A percentile compares a stretch with the other conserved stretches of the same genome.
These are phyloP conservation scores for Cremastinae sp. DNA, from an alignment of 2,888 invertebrate genomes.

Conservation along the genomic window DNA sequence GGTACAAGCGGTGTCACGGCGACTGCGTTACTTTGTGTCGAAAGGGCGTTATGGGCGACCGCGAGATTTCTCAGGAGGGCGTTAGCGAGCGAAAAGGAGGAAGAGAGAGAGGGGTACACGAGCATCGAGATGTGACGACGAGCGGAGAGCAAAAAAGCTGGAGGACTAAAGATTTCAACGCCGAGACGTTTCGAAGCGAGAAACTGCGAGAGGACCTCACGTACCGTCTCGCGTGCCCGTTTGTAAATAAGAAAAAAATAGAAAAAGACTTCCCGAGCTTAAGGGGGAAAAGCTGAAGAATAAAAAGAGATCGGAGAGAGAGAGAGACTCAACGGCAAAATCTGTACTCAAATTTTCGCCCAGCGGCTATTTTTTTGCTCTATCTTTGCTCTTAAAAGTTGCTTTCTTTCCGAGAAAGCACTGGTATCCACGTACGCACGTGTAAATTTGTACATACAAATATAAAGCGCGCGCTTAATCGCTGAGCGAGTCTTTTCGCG, in stretches of 20 bases:
- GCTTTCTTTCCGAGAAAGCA: slow-evolving; percentile 54
- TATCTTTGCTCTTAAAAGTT: slow-evolving; percentile 23
- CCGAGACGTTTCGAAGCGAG: slow-evolving; percentile 54
- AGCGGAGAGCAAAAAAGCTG: slow-evolving; percentile 36
- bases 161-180: slow-evolving; percentile 23
- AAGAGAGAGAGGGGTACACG: not conserved
- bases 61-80: slow-evolving; percentile 56
- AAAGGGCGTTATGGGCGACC: slow-evolving; percentile 55
- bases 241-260: slow-evolving; percentile 30
- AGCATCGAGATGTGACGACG: slow-evolving; percentile 36
- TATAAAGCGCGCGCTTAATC: not conserved
- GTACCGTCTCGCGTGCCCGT: slow-evolving; percentile 21
- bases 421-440: slow-evolving; percentile 10
- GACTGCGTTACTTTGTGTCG: slow-evolving; percentile 42
- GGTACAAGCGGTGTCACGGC: not conserved
- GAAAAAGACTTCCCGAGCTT: slow-evolving; percentile 35
- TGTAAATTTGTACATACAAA: not conserved
- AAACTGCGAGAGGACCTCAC: slow-evolving; percentile 56
- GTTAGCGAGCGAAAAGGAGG: slow-evolving; percentile 7
- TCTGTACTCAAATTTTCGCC: slow-evolving; percentile 27
- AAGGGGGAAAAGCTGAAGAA: slow-evolving; percentile 26
- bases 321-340: slow-evolving; percentile 44
- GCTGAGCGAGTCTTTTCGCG: slow-evolving; percentile 47
- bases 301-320: slow-evolving; percentile 32
- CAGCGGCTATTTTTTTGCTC: slow-evolving; percentile 43